These are phyloP conservation scores for Drosophila ezoana DNA, from an alignment of 2,888 invertebrate genomes.

Conservation along the genomic window DNA sequence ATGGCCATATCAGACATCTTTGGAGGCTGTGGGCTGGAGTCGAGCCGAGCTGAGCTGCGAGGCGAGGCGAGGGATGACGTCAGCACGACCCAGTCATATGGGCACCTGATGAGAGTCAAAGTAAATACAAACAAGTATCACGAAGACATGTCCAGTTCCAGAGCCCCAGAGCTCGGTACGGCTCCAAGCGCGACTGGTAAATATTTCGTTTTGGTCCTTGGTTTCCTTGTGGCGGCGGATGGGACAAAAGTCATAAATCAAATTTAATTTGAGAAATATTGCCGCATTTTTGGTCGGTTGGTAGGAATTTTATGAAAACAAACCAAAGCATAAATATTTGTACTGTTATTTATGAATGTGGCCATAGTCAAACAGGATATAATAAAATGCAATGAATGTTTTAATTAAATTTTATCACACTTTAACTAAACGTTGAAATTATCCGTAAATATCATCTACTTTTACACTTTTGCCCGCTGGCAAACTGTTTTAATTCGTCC, in stretches of 20 bases:
- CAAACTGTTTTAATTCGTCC: too few relatives aligned
- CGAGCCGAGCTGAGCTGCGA: background rate
- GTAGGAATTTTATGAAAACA: constrained; percentile 51
- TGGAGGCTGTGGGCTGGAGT: constrained; percentile 22
- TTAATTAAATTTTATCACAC: constrained; percentile 45
- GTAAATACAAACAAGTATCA: constrained; percentile 55
- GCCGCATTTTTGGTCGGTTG: constrained; percentile 54
- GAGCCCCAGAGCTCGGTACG: constrained; percentile 20
- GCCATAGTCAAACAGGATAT: constrained; percentile 44
- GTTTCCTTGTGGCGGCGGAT: constrained; percentile 30
- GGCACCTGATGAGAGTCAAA: constrained; percentile 54
- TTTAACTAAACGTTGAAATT: constrained; percentile 29
- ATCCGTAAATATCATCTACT: constrained; percentile 16
- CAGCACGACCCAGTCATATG: constrained; percentile 52
- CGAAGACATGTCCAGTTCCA: constrained; percentile 49
- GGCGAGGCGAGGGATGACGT: constrained; percentile 41
- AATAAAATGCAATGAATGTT: constrained; percentile 43
- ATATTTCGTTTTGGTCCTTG: constrained; percentile 52
- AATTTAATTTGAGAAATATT: constrained; percentile 77
- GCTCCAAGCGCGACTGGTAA: constrained; percentile 38
- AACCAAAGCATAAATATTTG: constrained; percentile 58
- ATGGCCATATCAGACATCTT: constrained; percentile 41
- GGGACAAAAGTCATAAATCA: constrained; percentile 71
- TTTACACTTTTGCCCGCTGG: background rate
- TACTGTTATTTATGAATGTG: constrained; percentile 50